phyloP scores from a whole-genome alignment of 1,140 invertebrate genomes.

The Cylas formicarius region DNA sequence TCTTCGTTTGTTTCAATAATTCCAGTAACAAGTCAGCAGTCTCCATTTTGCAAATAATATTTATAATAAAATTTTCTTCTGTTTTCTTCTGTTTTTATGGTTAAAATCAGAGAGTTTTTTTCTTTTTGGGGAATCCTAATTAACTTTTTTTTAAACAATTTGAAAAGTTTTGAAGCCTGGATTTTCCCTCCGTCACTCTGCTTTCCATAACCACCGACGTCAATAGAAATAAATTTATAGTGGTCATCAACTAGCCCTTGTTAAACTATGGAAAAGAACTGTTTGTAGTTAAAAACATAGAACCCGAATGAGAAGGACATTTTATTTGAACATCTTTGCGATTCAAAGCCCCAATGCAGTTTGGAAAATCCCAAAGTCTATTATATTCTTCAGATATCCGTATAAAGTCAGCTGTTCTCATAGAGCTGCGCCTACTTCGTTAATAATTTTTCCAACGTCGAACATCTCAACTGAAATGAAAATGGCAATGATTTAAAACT shows the following conservation, averaged over 20 bases:
- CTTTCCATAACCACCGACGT: constrained; percentile 42
- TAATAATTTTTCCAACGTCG: too few species aligned
- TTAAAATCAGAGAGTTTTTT: constrained; percentile 9
- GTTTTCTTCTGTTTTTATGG: constrained; percentile 7
- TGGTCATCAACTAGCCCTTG: constrained; percentile 44
- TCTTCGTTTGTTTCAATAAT: constrained; percentile 5
- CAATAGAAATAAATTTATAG: constrained; percentile 43
- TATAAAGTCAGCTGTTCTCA: too few species aligned
- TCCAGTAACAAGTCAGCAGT: background rate
- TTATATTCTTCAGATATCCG: constrained; percentile 35
- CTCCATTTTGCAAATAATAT: constrained; percentile 13
- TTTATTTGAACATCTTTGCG: constrained; percentile 42
- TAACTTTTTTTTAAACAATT: constrained; percentile 7
- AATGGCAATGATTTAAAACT: too few species aligned
- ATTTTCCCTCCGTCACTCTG: constrained; percentile 40
- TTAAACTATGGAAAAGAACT: constrained; percentile 43
- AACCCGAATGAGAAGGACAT: constrained; percentile 33
- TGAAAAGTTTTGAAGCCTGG: constrained; percentile 6
- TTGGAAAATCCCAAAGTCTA: constrained; percentile 43
- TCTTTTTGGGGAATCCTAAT: constrained; percentile 4
- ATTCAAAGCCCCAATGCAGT: constrained; percentile 44
- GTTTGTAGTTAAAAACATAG: constrained; percentile 44
- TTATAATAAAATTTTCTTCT: constrained; percentile 1
- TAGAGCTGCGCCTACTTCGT: too few species aligned
- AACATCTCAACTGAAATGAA: too few species aligned